Evolutionary conservation across 2,888 invertebrate species (phyloP), one percentile per base, ranked within the genome.

Genomic region (Ophion ellenae): DNA sequence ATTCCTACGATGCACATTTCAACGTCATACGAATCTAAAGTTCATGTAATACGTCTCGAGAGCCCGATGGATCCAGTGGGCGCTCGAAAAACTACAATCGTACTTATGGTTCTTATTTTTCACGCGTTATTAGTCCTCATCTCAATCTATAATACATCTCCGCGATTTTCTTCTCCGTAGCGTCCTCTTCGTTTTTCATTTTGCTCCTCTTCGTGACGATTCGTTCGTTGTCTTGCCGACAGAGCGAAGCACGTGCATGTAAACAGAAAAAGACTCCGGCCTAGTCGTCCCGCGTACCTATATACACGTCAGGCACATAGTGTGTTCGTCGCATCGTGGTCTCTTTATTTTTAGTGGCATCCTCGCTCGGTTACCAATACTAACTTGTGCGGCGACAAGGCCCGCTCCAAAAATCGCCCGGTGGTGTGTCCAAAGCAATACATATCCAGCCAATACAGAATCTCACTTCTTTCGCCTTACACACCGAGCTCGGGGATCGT

Each of bases 271-370:
- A 80, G 24, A 82, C 64, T 76, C 61, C 70, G 53, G 71, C 59
- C 61, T 61, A 28, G 80, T 17, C 24, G 59, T 76, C 57, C 11
- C 57, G 10, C 71, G 7, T 57, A 69, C 36, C 17, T 5, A n/a
- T n/a, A 59, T 32, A 40, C 24, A 28, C 70, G 63, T 57, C 53
- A n/a, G 32, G 36, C 67, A 53, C n/a, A 17, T 14, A 20, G 63
- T n/a, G 28, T 32, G 36, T 45, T 32, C 45, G 24, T 75, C 40
- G 14, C 24, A 24, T 59, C 45, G 32, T 61, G 53, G 76, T 71
- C 66, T 79, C 84, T 87, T 87, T 87, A 87, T 87, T 87, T 87
- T 87, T 87, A 87, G 87, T 87, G 83, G 75, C 57, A 80, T 84
- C 82, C 81, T 75, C 83, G 81, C 70, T 81, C 53, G 57, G 66